Base-by-base conservation (phyloP, 2,888 invertebrate genomes). In the Amblyjoppa proteus region DNA sequence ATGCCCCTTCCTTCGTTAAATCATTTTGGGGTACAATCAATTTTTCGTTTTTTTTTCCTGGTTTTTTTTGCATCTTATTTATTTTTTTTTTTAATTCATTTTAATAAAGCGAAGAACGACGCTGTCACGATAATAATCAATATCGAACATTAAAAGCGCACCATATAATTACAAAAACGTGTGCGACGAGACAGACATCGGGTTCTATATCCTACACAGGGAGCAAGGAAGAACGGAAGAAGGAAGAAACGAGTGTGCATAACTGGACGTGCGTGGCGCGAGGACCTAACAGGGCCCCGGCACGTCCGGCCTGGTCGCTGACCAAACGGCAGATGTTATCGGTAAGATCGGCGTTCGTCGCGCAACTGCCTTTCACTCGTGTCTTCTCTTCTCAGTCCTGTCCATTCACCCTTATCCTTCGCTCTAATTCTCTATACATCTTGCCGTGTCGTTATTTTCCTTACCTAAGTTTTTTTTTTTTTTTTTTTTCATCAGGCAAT, bases 141-240 rank as follows among this genome's bases (percentile, higher is more conserved):
- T 89, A 88, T 83, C 82, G 87, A 78, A 83, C 84, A 88, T 88
- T 86, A 87, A 86, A 87, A 84, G 84, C 77, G 81, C 84, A 81
- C 82, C 84, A 83, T 87, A 81, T 89, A 89, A 89, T 89, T 89
- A 88, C 81, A 78, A 78, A 84, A 81, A 84, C 82, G 81, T 84
- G 58, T 28, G 58, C 84, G 83, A 85, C 83, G 82, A 84, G 80
- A 84, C 68, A 64, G 69, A 71, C 64, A 84, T 86, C 83, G 71
- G 83, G 81, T 82, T 73, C 81, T 80, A 75, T 56, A 77, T 82
- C 16, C 45, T 49, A 3, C 45, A 16, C 74, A 83, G 77, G 77
- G 75, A 45, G 66, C 69, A n/a, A 68, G 34, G 34, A 61, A 6
- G 58, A 41, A 79, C 31, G 69, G 51, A 53, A 20, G 68, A 64